Conservation (phyloP, 2,888 invertebrate genomes). For the Flexamia atlantica region DNA sequence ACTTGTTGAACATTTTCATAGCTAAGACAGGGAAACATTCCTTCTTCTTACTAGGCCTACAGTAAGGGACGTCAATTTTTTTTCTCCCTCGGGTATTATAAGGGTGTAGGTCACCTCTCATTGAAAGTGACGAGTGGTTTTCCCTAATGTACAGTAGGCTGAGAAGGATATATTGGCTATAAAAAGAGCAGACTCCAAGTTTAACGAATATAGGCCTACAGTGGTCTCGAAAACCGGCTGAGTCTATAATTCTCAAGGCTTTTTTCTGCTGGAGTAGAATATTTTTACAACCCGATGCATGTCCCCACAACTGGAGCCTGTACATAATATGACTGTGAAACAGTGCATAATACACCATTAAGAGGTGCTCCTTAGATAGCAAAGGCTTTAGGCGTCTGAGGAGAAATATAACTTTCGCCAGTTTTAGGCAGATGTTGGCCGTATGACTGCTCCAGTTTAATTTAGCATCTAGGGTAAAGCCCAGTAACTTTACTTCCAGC, state of each 20-base stretch:
- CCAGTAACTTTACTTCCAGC: not conserved
- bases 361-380: not conserved
- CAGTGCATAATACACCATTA: not conserved
- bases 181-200: not conserved
- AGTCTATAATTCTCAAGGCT: not conserved
- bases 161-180: not conserved
- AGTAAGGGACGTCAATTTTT: not conserved
- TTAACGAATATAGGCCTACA: not conserved
- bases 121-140: not conserved
- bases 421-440: not conserved
- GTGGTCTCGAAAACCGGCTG: not conserved
- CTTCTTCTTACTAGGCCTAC: not conserved
- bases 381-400: not conserved
- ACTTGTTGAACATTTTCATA: not conserved
- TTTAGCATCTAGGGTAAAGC: not conserved
- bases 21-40: not conserved
- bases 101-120: not conserved
- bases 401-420: not conserved
- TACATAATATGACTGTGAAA: not conserved
- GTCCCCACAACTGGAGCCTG: not conserved
- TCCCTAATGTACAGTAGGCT: not conserved
- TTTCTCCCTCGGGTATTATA: not conserved
- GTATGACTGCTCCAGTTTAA: not conserved
- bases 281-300: not conserved
- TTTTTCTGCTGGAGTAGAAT: not conserved